Percentiles rank a stretch among this genome's conserved stretches.
Conservation (phyloP, 2,797 vertebrate species). For the Bradypus variegatus region DNA sequence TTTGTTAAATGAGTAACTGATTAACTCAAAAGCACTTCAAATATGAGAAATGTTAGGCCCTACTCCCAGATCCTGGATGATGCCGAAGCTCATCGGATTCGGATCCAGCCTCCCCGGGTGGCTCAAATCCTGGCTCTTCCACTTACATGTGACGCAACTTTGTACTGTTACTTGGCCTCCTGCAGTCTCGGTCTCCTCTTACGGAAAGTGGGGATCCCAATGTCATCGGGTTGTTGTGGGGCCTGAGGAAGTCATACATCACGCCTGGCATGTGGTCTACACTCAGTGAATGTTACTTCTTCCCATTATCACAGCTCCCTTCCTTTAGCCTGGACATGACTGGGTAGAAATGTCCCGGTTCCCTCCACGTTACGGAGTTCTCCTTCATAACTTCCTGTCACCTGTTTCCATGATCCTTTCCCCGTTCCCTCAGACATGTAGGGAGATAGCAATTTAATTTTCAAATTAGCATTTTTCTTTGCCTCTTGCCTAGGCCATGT, state of each 20-base stretch:
- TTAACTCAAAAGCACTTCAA: background rate
- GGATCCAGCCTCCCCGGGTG: background rate
- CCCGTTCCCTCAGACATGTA: background rate
- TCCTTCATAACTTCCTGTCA: background rate
- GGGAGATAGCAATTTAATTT: background rate
- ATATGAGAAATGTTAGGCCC: background rate
- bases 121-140: background rate
- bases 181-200: background rate
- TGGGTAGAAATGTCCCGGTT: background rate
- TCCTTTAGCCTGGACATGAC: fast-evolving
- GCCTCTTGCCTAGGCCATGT: background rate
- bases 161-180: background rate
- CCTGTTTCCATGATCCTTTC: background rate
- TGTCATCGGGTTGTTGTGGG: fast-evolving
- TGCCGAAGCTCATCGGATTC: background rate
- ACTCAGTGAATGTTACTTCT: fast-evolving
- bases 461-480: background rate
- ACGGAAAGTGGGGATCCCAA: fast-evolving
- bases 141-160: fast-evolving
- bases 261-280: fast-evolving
- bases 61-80: fast-evolving
- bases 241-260: fast-evolving
- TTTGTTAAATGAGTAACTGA: background rate
- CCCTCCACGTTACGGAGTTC: background rate
- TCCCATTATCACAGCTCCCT: fast-evolving